Percentiles rank a stretch among this genome's conserved stretches.
These are phyloP conservation scores for Bacillus rossius DNA, from an alignment of 1,140 invertebrate species.

Conservation along the genomic window DNA sequence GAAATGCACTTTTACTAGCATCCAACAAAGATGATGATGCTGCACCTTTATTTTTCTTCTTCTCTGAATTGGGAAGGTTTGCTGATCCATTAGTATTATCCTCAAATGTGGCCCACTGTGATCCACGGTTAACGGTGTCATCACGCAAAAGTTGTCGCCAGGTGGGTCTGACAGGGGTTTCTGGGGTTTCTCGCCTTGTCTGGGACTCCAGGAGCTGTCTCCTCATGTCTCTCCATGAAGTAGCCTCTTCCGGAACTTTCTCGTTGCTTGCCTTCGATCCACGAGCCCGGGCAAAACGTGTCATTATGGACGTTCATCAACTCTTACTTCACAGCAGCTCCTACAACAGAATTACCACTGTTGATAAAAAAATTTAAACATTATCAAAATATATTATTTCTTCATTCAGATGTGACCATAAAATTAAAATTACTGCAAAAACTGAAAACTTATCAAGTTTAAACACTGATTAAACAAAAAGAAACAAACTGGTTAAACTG, in stretches of 20 bases:
- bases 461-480: too few species aligned
- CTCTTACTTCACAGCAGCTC: background rate
- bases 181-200: background rate
- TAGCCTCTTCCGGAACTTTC: conserved; percentile 57
- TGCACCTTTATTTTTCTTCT: too few species aligned
- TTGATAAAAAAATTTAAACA: too few species aligned
- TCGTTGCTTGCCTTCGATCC: conserved; percentile 70
- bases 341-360: background rate
- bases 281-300: conserved; percentile 63
- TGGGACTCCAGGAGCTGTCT: conserved; percentile 39
- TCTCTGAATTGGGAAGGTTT: too few species aligned
- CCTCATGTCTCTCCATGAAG: conserved; percentile 66
- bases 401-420: too few species aligned
- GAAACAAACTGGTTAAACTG: too few species aligned
- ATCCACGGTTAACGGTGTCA: conserved; percentile 25
- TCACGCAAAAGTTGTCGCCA: background rate
- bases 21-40: conserved; percentile 11
- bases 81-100: too few species aligned
- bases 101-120: conserved; percentile 48
- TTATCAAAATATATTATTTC: too few species aligned
- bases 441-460: too few species aligned
- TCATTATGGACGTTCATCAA: conserved; percentile 46
- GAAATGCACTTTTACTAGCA: background rate
- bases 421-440: too few species aligned
- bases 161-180: too few species aligned